Evolutionary conservation across 2,797 vertebrate genomes (phyloP).

Genomic region (Gambelia wislizenii): DNA sequence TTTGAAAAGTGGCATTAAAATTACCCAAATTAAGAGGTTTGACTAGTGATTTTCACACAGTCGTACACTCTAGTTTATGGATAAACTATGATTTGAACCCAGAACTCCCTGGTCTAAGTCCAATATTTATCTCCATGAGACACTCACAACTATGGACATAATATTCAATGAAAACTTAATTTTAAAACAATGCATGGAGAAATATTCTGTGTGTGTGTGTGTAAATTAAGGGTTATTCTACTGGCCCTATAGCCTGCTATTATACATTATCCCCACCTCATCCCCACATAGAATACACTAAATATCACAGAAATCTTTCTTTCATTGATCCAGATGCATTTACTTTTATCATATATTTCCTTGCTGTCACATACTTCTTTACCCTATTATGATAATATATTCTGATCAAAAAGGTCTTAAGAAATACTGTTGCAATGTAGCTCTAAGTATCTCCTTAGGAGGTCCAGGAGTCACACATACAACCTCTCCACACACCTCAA

Average conservation of each 20-base stretch:
- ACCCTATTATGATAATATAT: too few species aligned
- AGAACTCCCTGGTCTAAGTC: neutral
- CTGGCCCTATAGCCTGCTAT: too few species aligned
- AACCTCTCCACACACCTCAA: too few species aligned
- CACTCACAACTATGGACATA: too few species aligned
- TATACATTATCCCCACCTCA: neutral
- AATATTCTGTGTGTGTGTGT: too few species aligned
- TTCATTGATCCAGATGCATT: neutral
- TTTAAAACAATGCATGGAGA: too few species aligned
- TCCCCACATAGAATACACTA: neutral
- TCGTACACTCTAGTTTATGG: neutral
- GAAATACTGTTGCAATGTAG: neutral
- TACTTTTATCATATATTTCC: neutral
- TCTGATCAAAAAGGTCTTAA: neutral
- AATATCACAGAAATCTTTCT: neutral
- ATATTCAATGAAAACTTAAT: too few species aligned
- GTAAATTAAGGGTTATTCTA: too few species aligned
- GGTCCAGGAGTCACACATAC: too few species aligned
- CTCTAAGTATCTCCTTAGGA: neutral
- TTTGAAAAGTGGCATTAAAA: neutral
- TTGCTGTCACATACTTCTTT: neutral
- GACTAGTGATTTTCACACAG: neutral
- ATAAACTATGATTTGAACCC: neutral
- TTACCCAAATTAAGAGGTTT: neutral
- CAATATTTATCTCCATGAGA: neutral